Conservation (phyloP, 2,113 vertebrate species). For the Orthonyx spaldingii region DNA sequence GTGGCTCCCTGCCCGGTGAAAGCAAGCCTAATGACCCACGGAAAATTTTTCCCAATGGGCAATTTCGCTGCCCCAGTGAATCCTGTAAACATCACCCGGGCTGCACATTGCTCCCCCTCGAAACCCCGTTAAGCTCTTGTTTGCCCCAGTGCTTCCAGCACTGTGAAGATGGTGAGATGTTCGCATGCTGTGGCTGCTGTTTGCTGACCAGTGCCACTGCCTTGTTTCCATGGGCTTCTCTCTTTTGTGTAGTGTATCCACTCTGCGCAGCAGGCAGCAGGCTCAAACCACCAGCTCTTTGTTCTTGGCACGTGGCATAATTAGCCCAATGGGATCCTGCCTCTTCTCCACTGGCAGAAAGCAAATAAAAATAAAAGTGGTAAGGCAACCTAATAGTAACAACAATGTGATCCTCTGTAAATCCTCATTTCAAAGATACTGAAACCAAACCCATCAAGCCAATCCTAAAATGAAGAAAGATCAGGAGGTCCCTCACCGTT, state of each 20-base stretch:
- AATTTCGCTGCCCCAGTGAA: neutral
- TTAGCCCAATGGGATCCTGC: neutral
- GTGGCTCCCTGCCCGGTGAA: neutral
- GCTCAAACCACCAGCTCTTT: neutral
- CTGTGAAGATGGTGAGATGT: neutral
- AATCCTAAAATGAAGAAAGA: neutral
- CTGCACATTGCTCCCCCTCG: neutral
- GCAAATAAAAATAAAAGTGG: neutral
- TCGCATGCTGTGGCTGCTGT: neutral
- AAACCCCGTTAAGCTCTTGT: neutral
- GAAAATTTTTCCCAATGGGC: neutral
- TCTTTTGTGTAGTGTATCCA: neutral
- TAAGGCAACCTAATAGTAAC: too few species aligned
- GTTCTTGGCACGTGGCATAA: neutral
- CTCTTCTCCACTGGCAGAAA: neutral
- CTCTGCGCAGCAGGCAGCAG: neutral
- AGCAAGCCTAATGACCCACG: neutral
- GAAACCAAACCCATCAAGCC: neutral
- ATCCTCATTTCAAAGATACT: neutral
- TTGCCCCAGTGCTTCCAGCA: neutral
- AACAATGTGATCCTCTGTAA: neutral
- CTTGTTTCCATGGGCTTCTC: neutral
- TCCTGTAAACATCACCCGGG: neutral
- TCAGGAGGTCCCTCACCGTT: neutral
- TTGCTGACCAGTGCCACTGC: neutral